Base-by-base conservation (phyloP, 2,113 vertebrate genomes). In the Bos javanicus region DNA sequence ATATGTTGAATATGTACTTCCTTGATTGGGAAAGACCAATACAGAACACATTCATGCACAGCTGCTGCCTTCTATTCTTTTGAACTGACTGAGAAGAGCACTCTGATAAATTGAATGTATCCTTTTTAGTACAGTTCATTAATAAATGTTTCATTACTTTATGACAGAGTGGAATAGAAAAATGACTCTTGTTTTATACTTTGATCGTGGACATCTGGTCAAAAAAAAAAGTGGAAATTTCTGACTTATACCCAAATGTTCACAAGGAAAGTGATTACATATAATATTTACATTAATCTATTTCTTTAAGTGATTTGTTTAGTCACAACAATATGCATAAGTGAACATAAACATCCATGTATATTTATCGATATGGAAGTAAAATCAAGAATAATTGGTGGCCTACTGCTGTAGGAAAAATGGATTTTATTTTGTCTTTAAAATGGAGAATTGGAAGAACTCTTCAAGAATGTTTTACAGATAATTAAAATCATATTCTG, bases 91-190 rank as follows among this genome's bases (percentile, higher is more conserved):
- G 90, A 98, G 96, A 98, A 98, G 93, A 98, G 62, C 87, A 97
- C 91, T 98, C 81, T 98, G 88, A 57, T 96, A 97, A 98, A 98
- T 96, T 98, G 94, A 98, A 98, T 95, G 78, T 91, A 97, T 80
- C 71, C 85, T 98, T 98, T 98, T 98, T 97, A 98, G 60, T 98
- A 52, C 93, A 96, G 80, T 91, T 98, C 50, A 97, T 97, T 98
- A 98, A 98, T 99, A 98, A 99, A 98, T 99, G 97, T 98, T 98
- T 99, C 91, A 99, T 98, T 99, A 97, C 93, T 95, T 97, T 97
- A 89, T 97, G 90, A 91, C 97, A 91, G 97, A 94, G 60, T 87
- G 94, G 78, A 98, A 97, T 97, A 98, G 88, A 57, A 93, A 89
- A 96, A 97, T 56, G 59, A 1, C 0, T 67, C 91, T 62, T 95